These are phyloP conservation scores for Channa argus DNA, from an alignment of 2,113 vertebrate genomes.

Conservation along the genomic window DNA sequence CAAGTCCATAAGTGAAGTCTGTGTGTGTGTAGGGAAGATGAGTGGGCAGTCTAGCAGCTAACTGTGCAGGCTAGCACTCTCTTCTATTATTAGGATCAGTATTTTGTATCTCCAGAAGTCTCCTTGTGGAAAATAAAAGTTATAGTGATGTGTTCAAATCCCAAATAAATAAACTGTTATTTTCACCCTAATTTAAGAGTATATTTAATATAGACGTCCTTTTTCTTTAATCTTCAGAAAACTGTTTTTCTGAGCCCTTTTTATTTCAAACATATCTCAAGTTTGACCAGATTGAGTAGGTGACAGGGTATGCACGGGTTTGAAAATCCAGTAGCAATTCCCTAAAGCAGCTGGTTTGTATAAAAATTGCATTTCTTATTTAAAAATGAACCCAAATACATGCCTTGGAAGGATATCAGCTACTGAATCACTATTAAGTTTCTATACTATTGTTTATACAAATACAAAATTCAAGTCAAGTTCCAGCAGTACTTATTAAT, in stretches of 20 bases:
- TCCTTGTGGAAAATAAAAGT: constrained; percentile 13
- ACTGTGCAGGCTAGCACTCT: constrained; percentile 33
- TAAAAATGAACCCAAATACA: constrained; percentile 35
- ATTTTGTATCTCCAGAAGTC: constrained; percentile 19
- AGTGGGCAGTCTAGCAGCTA: constrained; percentile 47
- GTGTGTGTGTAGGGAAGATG: constrained; percentile 32
- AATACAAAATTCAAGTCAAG: constrained; percentile 13
- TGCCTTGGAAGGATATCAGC: constrained; percentile 26
- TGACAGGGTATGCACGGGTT: constrained; percentile 13
- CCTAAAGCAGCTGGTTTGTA: constrained; percentile 13
- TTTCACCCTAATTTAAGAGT: background rate
- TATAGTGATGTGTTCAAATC: background rate
- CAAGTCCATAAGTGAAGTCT: background rate
- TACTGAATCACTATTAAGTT: constrained; percentile 18
- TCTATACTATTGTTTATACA: background rate
- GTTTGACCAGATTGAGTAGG: background rate
- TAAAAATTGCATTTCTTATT: constrained; percentile 18
- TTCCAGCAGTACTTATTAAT: background rate
- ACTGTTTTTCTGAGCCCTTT: background rate
- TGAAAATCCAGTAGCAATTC: constrained; percentile 19
- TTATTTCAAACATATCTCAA: background rate
- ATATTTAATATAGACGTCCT: background rate
- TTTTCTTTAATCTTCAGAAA: background rate
- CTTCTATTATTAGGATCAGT: constrained; percentile 50
- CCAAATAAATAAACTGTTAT: background rate